These are phyloP conservation scores for Tamias sibiricus DNA, from an alignment of 2,113 vertebrate species.

Conservation along the genomic window DNA sequence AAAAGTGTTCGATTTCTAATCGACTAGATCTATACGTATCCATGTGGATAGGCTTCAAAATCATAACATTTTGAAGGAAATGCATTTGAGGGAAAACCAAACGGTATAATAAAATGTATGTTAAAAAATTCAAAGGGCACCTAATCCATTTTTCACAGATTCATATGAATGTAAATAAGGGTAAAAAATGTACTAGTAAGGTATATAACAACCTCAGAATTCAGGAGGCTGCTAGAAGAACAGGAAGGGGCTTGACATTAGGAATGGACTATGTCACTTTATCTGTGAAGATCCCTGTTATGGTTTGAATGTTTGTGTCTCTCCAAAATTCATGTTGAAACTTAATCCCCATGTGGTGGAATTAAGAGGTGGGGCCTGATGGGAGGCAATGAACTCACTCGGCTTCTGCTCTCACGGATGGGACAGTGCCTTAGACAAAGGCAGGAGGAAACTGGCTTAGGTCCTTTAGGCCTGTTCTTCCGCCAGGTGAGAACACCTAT, in stretches of 20 bases:
- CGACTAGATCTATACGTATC: not conserved
- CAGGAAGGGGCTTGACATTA: not conserved
- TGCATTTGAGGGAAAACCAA: not conserved
- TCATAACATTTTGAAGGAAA: not conserved
- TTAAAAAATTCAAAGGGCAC: not conserved
- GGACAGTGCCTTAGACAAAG: not conserved
- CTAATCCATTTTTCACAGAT: not conserved
- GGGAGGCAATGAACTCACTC: not conserved
- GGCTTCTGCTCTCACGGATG: not conserved
- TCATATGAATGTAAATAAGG: not conserved
- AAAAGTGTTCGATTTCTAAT: conserved; percentile 2
- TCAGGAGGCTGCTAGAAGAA: not conserved
- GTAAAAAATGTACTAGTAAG: not conserved
- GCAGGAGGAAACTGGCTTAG: not conserved
- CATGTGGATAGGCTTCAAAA: not conserved
- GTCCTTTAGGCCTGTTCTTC: not conserved
- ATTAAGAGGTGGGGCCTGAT: not conserved
- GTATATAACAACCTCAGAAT: not conserved
- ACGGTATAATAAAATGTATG: not conserved
- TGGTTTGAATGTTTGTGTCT: not conserved
- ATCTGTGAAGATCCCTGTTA: not conserved
- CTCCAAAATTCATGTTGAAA: not conserved
- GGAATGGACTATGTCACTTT: not conserved
- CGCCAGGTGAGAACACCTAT: not conserved
- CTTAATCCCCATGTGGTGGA: not conserved